These are phyloP conservation scores for Caerostris darwini DNA, from an alignment of 1,140 invertebrate genomes.

Conservation along the genomic window DNA sequence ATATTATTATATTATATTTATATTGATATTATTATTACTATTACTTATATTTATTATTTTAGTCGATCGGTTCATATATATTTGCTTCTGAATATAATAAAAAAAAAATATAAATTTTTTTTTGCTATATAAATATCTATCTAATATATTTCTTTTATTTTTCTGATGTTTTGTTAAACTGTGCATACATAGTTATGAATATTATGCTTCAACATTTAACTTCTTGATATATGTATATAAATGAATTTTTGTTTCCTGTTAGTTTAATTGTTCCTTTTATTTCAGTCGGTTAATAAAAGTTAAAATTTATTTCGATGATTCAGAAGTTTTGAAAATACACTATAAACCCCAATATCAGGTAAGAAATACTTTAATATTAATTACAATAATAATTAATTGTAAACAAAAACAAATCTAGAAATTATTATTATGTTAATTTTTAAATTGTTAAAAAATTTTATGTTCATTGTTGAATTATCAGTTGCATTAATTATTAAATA, in stretches of 20 bases:
- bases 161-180: neutral
- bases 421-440: neutral
- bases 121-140: neutral
- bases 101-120: neutral
- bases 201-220: neutral
- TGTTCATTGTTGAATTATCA: neutral
- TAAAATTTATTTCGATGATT: slow-evolving; percentile 20
- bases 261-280: neutral
- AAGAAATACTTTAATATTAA: neutral
- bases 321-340: neutral
- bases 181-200: neutral
- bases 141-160: neutral
- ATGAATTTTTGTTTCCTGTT: neutral
- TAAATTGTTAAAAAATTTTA: neutral
- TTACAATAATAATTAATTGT: neutral
- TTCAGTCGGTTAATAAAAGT: neutral
- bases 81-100: neutral
- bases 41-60: too few relatives aligned
- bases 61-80: too few relatives aligned
- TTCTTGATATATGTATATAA: neutral
- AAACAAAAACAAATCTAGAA: neutral
- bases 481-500: neutral
- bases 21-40: too few relatives aligned
- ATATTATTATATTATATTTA: too few relatives aligned
- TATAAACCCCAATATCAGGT: slow-evolving; percentile 18